Conservation (phyloP, 2,797 vertebrate species). For the Spinus olivaceus region DNA sequence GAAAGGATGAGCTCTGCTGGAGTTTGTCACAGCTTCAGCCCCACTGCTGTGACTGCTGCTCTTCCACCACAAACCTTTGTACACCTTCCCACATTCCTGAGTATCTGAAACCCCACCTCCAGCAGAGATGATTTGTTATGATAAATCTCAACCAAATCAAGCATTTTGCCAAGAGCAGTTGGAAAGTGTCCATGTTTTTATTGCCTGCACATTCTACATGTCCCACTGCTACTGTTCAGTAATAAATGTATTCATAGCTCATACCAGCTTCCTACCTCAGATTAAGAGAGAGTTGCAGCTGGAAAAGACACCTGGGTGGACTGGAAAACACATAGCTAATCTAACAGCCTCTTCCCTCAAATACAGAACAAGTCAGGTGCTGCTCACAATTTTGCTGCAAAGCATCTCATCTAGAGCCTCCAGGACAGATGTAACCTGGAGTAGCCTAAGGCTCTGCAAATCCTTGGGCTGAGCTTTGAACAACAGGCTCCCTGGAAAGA, state of each 20-base stretch:
- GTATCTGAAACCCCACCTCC: background rate
- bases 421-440: background rate
- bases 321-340: background rate
- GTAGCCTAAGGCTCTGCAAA: background rate
- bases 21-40: background rate
- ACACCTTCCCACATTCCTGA: background rate
- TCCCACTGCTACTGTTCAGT: background rate
- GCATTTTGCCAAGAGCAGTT: background rate
- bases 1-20: background rate
- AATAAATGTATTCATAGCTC: background rate
- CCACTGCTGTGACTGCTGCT: background rate
- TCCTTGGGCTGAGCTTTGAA: background rate
- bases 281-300: background rate
- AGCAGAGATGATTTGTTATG: background rate
- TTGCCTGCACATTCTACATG: background rate
- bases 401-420: background rate
- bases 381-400: background rate
- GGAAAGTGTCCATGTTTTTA: background rate
- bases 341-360: background rate
- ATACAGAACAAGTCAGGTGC: background rate
- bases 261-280: background rate
- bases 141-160: slow-evolving; percentile 6
- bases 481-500: background rate
- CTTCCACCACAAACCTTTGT: background rate
- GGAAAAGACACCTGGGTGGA: slow-evolving; percentile 12